A percentile compares a stretch with the other conserved stretches of the same genome.
Conservation (phyloP, 2,113 vertebrate genomes). For the Colossoma macropomum region DNA sequence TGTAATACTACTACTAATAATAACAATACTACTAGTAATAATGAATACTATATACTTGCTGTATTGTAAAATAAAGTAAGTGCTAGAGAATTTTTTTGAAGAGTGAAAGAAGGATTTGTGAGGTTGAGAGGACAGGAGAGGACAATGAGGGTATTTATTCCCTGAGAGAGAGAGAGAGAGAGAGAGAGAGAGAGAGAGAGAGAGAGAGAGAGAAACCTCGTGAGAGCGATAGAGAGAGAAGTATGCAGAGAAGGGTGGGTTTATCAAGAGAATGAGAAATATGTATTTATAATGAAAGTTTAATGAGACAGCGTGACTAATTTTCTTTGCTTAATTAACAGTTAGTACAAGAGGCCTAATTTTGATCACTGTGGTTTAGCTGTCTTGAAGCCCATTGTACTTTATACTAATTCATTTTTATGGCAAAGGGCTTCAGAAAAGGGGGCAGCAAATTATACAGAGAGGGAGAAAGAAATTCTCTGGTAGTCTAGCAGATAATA, state of each 20-base stretch:
- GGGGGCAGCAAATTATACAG: not conserved
- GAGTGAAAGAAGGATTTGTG: not conserved
- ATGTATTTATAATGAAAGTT: slow-evolving; percentile 15
- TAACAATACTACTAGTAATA: too few relatives aligned
- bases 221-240: not conserved
- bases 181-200: not conserved
- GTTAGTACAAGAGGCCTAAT: slow-evolving; percentile 25
- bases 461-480: not conserved
- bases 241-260: not conserved
- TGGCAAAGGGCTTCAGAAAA: not conserved
- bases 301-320: not conserved
- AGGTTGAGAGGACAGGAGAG: not conserved
- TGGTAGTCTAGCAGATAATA: not conserved
- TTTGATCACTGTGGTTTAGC: slow-evolving; percentile 22
- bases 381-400: not conserved
- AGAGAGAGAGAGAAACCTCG: not conserved
- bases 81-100: not conserved
- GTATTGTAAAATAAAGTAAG: too few relatives aligned
- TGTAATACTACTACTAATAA: too few relatives aligned
- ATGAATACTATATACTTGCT: too few relatives aligned
- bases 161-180: not conserved
- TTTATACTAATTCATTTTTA: slow-evolving; percentile 26
- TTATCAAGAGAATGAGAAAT: not conserved
- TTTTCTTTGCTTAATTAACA: slow-evolving; percentile 22
- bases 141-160: not conserved